Evolutionary conservation across 2,113 vertebrate genomes (phyloP).

Genomic region (Chiloscyllium plagiosum): DNA sequence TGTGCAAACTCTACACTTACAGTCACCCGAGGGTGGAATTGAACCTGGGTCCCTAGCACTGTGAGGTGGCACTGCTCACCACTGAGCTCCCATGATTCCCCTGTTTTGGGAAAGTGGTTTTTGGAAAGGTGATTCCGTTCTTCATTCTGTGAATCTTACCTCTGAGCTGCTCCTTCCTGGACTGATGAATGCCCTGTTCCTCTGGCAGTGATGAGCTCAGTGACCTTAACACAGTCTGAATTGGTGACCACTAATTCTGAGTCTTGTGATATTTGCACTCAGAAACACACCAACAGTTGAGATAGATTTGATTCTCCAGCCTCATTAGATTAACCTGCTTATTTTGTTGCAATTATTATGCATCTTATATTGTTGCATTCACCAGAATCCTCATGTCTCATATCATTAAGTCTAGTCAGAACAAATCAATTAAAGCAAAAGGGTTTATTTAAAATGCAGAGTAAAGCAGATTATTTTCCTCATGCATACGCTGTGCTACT

Average conservation of each 20-base stretch:
- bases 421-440: neutral
- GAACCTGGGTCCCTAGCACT: too few species aligned
- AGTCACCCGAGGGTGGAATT: too few species aligned
- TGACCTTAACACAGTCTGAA: neutral
- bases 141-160: neutral
- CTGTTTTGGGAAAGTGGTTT: neutral
- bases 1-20: too few species aligned
- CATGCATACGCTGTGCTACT: too few species aligned
- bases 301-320: neutral
- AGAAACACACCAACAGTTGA: neutral
- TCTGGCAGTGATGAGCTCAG: neutral
- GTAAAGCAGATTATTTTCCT: neutral
- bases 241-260: neutral
- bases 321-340: neutral
- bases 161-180: neutral
- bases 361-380: neutral
- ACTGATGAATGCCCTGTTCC: neutral
- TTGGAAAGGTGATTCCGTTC: neutral
- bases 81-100: too few species aligned
- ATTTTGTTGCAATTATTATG: neutral
- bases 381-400: neutral
- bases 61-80: too few species aligned
- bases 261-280: neutral
- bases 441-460: neutral
- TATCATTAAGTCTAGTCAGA: neutral